Conservation (phyloP, 2,797 vertebrate species). For the Macropodus opercularis region DNA sequence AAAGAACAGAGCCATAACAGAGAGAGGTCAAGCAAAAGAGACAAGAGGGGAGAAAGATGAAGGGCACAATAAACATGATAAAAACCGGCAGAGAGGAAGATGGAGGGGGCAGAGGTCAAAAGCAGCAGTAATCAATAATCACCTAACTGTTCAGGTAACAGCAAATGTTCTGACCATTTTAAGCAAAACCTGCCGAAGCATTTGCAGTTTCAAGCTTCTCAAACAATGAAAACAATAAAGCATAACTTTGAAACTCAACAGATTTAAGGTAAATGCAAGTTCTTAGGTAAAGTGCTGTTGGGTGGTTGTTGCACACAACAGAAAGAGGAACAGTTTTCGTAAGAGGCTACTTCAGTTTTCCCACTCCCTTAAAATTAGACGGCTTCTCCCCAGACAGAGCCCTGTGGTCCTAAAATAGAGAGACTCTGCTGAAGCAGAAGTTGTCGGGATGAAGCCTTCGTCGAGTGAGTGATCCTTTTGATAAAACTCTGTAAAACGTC, state of each 20-base stretch:
- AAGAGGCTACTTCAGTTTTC: slow-evolving; percentile 68
- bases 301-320: slow-evolving; percentile 20
- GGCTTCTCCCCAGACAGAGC: slow-evolving; percentile 67
- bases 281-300: neutral
- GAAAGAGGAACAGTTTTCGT: slow-evolving; percentile 68
- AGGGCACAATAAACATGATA: slow-evolving; percentile 40
- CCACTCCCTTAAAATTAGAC: slow-evolving; percentile 75
- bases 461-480: slow-evolving; percentile 91
- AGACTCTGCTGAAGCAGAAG: slow-evolving; percentile 80
- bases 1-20: slow-evolving; percentile 26
- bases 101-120: slow-evolving; percentile 41
- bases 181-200: neutral
- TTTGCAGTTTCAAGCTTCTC: neutral
- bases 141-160: neutral
- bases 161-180: neutral
- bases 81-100: slow-evolving; percentile 8
- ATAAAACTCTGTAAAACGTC: slow-evolving; percentile 89
- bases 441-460: slow-evolving; percentile 87
- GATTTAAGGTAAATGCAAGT: neutral
- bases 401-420: slow-evolving; percentile 72
- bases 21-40: slow-evolving; percentile 58
- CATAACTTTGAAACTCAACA: too few species aligned
- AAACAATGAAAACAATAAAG: too few species aligned
- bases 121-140: neutral
- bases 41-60: slow-evolving; percentile 24